Percentiles rank a stretch among this genome's conserved stretches.
Conservation (phyloP, 2,797 vertebrate genomes). For the Crocidura indochinensis region DNA sequence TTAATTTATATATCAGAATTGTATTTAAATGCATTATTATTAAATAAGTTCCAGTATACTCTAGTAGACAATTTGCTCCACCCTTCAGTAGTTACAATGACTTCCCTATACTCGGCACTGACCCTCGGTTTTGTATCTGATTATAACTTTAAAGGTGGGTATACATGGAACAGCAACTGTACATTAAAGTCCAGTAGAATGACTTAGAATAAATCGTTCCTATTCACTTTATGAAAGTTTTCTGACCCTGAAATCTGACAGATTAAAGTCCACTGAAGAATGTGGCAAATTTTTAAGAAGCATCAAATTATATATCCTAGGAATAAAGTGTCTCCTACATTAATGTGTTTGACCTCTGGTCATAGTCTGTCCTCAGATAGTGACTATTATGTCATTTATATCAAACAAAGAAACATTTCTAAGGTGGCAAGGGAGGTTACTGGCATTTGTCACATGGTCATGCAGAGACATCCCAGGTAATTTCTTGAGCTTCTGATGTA, state of each 20-base stretch:
- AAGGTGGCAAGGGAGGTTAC: conserved; percentile 38
- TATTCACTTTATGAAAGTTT: conserved; percentile 55
- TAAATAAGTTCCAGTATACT: conserved; percentile 25
- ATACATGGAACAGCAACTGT: conserved; percentile 26
- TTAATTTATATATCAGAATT: conserved; percentile 39
- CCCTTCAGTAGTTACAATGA: not conserved
- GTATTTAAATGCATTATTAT: conserved; percentile 45
- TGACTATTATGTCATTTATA: conserved; percentile 72
- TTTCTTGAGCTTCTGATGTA: conserved; percentile 72
- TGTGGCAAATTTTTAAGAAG: conserved; percentile 47
- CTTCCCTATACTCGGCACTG: not conserved
- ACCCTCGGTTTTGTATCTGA: conserved; percentile 30
- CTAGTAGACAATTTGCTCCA: not conserved
- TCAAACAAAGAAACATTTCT: conserved; percentile 76
- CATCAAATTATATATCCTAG: conserved; percentile 59
- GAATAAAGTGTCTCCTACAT: conserved; percentile 62
- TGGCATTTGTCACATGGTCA: conserved; percentile 72
- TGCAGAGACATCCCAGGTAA: conserved; percentile 72
- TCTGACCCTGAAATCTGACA: conserved; percentile 70
- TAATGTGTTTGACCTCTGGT: conserved; percentile 66
- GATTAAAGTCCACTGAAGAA: conserved; percentile 57
- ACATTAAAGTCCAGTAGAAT: not conserved
- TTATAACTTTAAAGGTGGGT: conserved; percentile 61
- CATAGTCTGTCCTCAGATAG: conserved; percentile 69
- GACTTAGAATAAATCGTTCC: conserved; percentile 63